Evolutionary conservation across 2,113 vertebrate species (phyloP), one percentile per base, ranked within the genome.

Genomic region (Microtus pennsylvanicus): DNA sequence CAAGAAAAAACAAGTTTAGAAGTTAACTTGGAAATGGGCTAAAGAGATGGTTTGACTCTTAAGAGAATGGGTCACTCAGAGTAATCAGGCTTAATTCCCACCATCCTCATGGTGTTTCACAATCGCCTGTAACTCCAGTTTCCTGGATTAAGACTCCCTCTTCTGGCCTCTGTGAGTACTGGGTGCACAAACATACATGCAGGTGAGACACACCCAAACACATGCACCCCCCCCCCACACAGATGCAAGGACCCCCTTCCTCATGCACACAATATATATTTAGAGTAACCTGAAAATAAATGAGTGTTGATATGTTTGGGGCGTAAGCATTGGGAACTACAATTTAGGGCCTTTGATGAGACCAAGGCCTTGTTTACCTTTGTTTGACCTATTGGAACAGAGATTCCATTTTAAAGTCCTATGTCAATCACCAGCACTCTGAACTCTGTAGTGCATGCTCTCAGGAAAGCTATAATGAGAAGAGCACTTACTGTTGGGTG

Each of bases 321-420:
- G 1, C 45, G 86, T 63, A 93, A 70, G 67, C 55, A 52, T 76
- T 95, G 92, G 83, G 35, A 96, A 70, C 45, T 52, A 72, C 45
- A 7, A 95, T 88, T 87, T 65, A 95, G 75, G 61, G 17, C 38
- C 58, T 81, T 94, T 90, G 69, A 95, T 76, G 55, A 92, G 42
- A 75, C 52, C 45, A 92, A 90, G 78, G 35, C 28, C 76, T 92
- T 47, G 52, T 33, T 90, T 67, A 16, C 86, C n/a, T 80, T 55
- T 58, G 55, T 69, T 83, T 80, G 85, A 91, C 77, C 87, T 33
- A 69, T 47, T 93, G 55, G 58, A 89, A 77, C 72, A 45, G 70
- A 87, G 21, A 87, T 35, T 87, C 76, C 26, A 8, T 47, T 90
- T 92, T 30, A 63, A 93, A 90, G n/a, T 82, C 50, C 21, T 47